Evolutionary conservation across 35 echinoderm and acorn worm genomes (phyloP).

Genomic region (Apostichopus californicus): DNA sequence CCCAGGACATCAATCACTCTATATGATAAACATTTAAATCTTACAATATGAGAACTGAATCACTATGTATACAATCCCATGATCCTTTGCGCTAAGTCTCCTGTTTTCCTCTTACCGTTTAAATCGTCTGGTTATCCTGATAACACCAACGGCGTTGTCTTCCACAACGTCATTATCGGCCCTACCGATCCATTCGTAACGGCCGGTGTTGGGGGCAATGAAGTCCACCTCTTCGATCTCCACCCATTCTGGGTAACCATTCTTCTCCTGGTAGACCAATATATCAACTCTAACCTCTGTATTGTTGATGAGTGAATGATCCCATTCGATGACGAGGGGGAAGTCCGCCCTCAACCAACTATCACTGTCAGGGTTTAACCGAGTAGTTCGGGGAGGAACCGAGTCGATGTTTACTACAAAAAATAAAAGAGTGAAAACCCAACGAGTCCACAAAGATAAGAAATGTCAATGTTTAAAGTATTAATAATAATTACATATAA

Average conservation of each 20-base stretch:
- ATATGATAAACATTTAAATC: too few species aligned
- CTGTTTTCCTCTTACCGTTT: conserved; percentile 60
- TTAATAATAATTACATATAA: too few species aligned
- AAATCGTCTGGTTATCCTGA: conserved; percentile 76
- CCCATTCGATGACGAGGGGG: conserved; percentile 86
- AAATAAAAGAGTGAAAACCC: not conserved
- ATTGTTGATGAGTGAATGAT: conserved; percentile 71
- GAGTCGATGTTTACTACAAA: conserved; percentile 72
- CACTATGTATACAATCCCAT: too few species aligned
- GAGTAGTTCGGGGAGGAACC: conserved; percentile 58
- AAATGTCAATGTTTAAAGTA: too few species aligned
- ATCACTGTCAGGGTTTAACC: conserved; percentile 88
- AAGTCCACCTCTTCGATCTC: conserved; percentile 75
- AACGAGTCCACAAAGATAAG: too few species aligned
- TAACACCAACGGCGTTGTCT: conserved; percentile 83
- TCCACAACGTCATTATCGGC: conserved; percentile 58
- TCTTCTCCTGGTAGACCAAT: conserved; percentile 74
- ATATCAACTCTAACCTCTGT: conserved; percentile 76
- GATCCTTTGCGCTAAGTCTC: too few species aligned
- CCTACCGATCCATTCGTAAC: conserved; percentile 71
- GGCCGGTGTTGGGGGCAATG: conserved; percentile 76
- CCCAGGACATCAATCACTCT: too few species aligned
- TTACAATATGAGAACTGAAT: too few species aligned
- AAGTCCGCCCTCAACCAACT: conserved; percentile 76
- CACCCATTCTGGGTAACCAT: conserved; percentile 67